These are phyloP conservation scores for Vespertilio murinus DNA, from an alignment of 2,797 vertebrate species.

Conservation along the genomic window DNA sequence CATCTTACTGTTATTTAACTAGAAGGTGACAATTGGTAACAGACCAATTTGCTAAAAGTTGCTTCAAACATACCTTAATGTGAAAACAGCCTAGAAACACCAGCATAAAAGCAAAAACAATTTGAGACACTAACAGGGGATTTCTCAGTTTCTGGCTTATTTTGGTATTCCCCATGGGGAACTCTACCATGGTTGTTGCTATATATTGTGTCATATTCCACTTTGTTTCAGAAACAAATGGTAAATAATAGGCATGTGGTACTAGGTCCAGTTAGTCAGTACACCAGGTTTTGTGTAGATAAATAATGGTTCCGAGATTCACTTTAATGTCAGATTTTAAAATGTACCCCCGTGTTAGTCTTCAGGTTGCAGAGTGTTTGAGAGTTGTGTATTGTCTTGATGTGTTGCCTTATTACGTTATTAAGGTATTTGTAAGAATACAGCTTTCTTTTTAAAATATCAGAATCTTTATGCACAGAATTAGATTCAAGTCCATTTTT, in stretches of 20 bases:
- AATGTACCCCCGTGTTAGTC: neutral
- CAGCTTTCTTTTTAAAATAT: neutral
- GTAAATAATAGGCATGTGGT: neutral
- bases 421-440: conserved; percentile 12
- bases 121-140: neutral
- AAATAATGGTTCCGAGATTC: neutral
- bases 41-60: neutral
- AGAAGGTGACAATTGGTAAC: neutral
- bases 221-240: conserved; percentile 31
- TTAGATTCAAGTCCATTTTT: conserved; percentile 28
- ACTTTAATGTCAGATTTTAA: neutral
- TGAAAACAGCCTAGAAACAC: conserved; percentile 21
- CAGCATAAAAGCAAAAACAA: neutral
- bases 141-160: neutral
- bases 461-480: conserved; percentile 42
- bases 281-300: neutral
- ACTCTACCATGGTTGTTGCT: neutral
- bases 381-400: neutral
- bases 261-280: neutral
- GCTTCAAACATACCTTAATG: neutral
- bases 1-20: neutral
- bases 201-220: neutral
- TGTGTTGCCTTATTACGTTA: neutral
- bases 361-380: conserved; percentile 15
- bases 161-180: neutral